Evolutionary conservation across 2,797 vertebrate species (phyloP).

Genomic region (Lerista edwardsae): DNA sequence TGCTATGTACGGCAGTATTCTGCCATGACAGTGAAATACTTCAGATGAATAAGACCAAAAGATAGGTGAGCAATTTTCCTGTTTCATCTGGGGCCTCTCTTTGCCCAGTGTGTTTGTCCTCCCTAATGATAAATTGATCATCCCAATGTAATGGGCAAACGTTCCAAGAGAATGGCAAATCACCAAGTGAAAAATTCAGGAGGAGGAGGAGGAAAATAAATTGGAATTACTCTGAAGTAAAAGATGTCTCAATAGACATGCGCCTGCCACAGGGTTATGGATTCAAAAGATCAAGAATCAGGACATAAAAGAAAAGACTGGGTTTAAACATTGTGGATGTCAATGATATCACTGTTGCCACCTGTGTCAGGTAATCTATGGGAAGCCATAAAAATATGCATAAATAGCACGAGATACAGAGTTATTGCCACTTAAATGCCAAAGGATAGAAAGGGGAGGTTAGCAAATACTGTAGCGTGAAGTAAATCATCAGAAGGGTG

Average conservation of each 20-base stretch:
- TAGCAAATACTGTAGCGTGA: slow-evolving; percentile 13
- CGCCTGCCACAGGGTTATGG: not conserved
- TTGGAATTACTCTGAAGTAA: slow-evolving; percentile 8
- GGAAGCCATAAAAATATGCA: slow-evolving; percentile 20
- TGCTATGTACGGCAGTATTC: not conserved
- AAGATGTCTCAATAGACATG: not conserved
- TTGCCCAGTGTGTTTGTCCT: not conserved
- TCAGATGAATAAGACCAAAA: not conserved
- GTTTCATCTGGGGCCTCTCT: too few species aligned
- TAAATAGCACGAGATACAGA: slow-evolving; percentile 17
- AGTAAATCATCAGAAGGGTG: slow-evolving; percentile 20
- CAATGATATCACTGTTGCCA: not conserved
- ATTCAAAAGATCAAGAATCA: slow-evolving; percentile 9
- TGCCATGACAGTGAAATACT: not conserved
- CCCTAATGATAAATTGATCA: not conserved
- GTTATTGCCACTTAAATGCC: slow-evolving; percentile 27
- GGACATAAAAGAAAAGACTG: not conserved
- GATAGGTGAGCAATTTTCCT: not conserved
- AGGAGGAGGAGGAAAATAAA: not conserved
- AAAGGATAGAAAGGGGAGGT: not conserved
- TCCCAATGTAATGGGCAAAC: not conserved
- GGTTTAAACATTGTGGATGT: slow-evolving; percentile 21
- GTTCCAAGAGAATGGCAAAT: not conserved
- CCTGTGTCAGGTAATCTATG: slow-evolving; percentile 31
- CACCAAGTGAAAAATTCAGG: not conserved